Evolutionary conservation across 2,113 vertebrate species (phyloP).

Genomic region (Psephotus haematonotus): DNA sequence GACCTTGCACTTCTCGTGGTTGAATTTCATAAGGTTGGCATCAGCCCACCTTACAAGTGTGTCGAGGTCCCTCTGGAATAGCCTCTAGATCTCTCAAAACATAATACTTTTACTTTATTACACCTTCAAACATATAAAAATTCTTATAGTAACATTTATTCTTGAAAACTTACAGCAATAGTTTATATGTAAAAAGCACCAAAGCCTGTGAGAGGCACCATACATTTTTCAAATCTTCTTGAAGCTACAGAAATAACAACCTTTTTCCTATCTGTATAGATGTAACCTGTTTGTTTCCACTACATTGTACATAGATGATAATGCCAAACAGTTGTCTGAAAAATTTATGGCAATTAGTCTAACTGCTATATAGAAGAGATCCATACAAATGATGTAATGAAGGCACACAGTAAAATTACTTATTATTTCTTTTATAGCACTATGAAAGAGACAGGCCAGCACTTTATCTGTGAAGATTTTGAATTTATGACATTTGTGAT

Average conservation of each 20-base stretch:
- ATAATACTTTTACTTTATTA: not conserved
- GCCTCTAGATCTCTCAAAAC: not conserved
- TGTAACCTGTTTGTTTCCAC: constrained; percentile 2
- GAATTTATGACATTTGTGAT: constrained; percentile 14
- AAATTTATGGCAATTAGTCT: constrained; percentile 18
- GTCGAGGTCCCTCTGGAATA: too few relatives aligned
- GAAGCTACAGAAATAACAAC: not conserved
- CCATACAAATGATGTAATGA: not conserved
- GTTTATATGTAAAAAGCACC: not conserved
- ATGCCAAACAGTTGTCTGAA: not conserved
- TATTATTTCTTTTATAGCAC: not conserved
- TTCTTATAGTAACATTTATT: not conserved
- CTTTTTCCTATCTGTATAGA: not conserved
- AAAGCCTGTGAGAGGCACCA: not conserved
- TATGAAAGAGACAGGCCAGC: not conserved
- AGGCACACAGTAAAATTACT: not conserved
- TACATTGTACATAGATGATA: not conserved
- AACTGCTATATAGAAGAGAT: not conserved
- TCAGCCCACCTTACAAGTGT: too few relatives aligned
- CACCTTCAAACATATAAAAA: not conserved
- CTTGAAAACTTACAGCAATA: not conserved
- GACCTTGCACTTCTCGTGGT: too few relatives aligned
- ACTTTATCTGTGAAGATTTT: not conserved
- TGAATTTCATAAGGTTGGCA: too few relatives aligned
- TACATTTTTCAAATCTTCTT: not conserved